Conservation (phyloP, 2,113 vertebrate genomes). For the Phrynocephalus versicolor region DNA sequence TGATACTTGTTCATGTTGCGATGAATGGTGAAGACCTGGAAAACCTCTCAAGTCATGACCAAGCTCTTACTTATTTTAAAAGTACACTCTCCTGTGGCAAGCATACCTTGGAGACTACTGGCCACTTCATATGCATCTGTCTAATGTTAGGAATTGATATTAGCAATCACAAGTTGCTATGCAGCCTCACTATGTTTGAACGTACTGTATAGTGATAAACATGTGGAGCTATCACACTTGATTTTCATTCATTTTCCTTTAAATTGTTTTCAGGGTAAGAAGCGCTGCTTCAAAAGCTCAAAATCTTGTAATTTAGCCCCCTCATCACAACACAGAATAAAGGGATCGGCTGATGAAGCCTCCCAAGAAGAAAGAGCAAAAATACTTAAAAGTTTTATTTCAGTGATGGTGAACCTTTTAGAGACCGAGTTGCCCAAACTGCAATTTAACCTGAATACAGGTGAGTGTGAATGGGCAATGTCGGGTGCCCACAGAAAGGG, state of each 20-base stretch:
- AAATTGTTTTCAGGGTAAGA: background rate
- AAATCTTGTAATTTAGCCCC: background rate
- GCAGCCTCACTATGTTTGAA: background rate
- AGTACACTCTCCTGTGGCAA: background rate
- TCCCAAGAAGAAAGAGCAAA: background rate
- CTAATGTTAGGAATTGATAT: background rate
- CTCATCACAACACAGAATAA: background rate
- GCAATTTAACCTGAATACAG: no score
- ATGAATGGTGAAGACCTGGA: background rate
- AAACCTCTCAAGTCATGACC: background rate
- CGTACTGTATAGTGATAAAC: background rate
- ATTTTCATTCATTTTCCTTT: background rate
- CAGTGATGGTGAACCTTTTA: no score
- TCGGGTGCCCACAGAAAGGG: no score
- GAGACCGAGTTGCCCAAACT: no score
- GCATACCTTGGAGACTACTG: background rate
- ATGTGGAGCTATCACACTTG: background rate
- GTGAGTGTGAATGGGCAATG: no score
- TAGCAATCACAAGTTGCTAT: background rate
- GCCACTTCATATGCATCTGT: background rate
- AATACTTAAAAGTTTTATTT: background rate
- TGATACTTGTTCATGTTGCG: background rate
- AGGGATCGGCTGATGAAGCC: background rate
- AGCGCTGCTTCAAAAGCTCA: background rate
- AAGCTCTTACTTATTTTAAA: background rate